Evolutionary conservation across 2,888 invertebrate species (phyloP).

Genomic region (Heliconius charithonia): DNA sequence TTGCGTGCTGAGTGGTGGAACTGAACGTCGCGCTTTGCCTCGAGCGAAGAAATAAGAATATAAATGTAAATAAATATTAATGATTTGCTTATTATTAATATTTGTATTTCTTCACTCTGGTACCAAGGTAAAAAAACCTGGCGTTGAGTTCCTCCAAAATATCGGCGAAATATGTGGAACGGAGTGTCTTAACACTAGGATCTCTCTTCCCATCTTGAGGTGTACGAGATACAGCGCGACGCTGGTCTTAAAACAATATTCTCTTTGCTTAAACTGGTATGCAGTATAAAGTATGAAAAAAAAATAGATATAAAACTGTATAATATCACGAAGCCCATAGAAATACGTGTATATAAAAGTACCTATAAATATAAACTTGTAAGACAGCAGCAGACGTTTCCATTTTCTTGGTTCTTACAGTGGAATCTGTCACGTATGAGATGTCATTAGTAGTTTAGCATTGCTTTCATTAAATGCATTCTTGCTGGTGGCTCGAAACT

Average conservation of each 20-base stretch:
- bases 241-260: not conserved
- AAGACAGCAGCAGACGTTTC: slow-evolving; percentile 9
- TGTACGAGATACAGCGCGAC: too few species aligned
- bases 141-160: too few species aligned
- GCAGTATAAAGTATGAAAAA: not conserved
- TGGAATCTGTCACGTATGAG: slow-evolving; percentile 53
- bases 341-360: not conserved
- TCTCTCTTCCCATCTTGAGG: too few species aligned
- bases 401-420: slow-evolving; percentile 24
- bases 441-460: slow-evolving; percentile 55
- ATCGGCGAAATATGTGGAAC: too few species aligned
- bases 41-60: too few species aligned
- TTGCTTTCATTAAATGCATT: slow-evolving; percentile 58
- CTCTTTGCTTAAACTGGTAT: not conserved
- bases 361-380: not conserved
- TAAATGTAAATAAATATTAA: too few species aligned
- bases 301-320: not conserved
- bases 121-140: too few species aligned
- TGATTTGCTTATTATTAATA: too few species aligned
- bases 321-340: not conserved
- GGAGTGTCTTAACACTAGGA: too few species aligned
- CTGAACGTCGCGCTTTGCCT: too few species aligned
- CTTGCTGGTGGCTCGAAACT: slow-evolving; percentile 47
- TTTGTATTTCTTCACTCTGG: too few species aligned
- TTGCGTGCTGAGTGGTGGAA: too few species aligned